Evolutionary conservation across 2,113 vertebrate species (phyloP), one percentile per base, ranked within the genome.

Genomic region (Pionites leucogaster): DNA sequence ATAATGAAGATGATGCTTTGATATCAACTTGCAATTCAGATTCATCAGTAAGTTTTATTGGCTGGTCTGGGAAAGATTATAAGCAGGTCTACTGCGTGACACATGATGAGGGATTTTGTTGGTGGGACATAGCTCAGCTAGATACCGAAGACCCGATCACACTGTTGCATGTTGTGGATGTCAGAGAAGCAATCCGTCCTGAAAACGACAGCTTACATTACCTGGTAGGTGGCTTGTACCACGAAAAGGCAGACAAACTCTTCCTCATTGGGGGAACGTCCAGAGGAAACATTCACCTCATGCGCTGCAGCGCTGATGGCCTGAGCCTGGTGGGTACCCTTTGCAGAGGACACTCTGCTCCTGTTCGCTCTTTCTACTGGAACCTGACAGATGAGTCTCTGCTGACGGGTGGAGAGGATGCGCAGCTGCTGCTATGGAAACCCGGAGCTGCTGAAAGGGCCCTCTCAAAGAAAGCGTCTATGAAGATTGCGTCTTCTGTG

Each of bases 341-440:
- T 29, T 15, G 68, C 2, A 98, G 97, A 2, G 99, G 99, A 7
- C 99, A 99, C 90, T 71, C 98, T 3, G 95, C 99, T 64, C 98
- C 94, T 0, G 98, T 99, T 22, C 98, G 99, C 77, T 99, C 98
- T 78, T 99, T 99, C 95, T 97, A 86, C 94, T 99, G 99, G 99
- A 97, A 98, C 81, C 39, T 67, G 10, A 70, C 49, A 1, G 97
- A 96, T 33, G 97, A 97, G 74, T 97, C 98, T 63, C 95, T 99
- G 92, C 81, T 99, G 95, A 99, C 99, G 0, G 99, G 99, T 4
- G 99, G 99, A 18, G 99, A 99, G 97, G 99, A 99, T 50, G 98
- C 98, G 29, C 99, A 98, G 96, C 96, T 99, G 96, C 94, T 99
- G 94, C 98, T 99, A 41, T 99, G 99, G 99, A 99, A 98, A 98